Percentiles rank a stretch among this genome's conserved stretches.
phyloP scores from a whole-genome alignment of 2,888 invertebrate species.

The Rhagonycha lutea region DNA sequence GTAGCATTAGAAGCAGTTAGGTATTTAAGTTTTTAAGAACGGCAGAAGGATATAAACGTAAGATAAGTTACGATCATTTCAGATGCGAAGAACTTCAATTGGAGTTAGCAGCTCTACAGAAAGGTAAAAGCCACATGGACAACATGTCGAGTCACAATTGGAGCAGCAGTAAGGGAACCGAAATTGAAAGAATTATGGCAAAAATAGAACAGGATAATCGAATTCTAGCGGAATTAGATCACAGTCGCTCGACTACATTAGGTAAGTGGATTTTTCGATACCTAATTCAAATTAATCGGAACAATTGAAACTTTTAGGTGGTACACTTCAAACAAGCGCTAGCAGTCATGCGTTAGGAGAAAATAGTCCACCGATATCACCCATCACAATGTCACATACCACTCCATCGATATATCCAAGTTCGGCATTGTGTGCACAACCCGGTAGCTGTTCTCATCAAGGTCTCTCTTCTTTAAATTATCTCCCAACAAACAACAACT shows the following conservation, averaged over 20 bases:
- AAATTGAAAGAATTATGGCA: slow-evolving; percentile 93
- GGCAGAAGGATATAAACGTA: not conserved
- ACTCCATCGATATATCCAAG: slow-evolving; percentile 58
- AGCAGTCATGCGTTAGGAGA: slow-evolving; percentile 73
- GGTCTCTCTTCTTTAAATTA: slow-evolving; percentile 32
- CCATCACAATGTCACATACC: slow-evolving; percentile 56
- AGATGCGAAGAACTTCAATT: slow-evolving; percentile 87
- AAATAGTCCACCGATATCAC: slow-evolving; percentile 62
- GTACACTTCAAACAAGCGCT: slow-evolving; percentile 68
- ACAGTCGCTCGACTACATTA: slow-evolving; percentile 73
- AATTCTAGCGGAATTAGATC: slow-evolving; percentile 88
- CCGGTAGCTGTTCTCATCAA: slow-evolving; percentile 46
- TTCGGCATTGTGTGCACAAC: slow-evolving; percentile 59
- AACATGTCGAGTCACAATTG: slow-evolving; percentile 51
- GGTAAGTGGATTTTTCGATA: slow-evolving; percentile 53
- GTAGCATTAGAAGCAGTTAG: slow-evolving; percentile 60
- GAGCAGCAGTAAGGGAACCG: slow-evolving; percentile 58
- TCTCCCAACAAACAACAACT: slow-evolving; percentile 38
- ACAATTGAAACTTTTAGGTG: slow-evolving; percentile 34
- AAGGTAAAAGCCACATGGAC: slow-evolving; percentile 50
- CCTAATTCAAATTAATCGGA: not conserved
- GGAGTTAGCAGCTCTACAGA: slow-evolving; percentile 69
- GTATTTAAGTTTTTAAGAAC: slow-evolving; percentile 33
- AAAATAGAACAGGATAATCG: slow-evolving; percentile 91
- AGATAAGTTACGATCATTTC: slow-evolving; percentile 8